Evolutionary conservation across 35 echinoderm and acorn worm genomes (phyloP).

Genomic region (Eucidaris tribuloides): DNA sequence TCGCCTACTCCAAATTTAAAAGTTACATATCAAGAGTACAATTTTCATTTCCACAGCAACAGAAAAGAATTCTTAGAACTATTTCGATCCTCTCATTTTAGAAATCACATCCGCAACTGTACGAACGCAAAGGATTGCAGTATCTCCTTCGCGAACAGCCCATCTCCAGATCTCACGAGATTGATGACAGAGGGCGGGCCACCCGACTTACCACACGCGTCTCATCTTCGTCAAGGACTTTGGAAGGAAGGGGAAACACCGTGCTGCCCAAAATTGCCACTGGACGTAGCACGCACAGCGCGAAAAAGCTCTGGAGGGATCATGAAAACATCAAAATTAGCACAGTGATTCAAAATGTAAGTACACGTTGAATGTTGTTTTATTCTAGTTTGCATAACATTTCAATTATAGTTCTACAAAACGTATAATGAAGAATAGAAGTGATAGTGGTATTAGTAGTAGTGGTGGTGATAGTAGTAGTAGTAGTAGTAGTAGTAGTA

Average conservation of each 20-base stretch:
- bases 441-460: too few species aligned
- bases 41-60: too few species aligned
- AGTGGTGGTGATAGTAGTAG: too few species aligned
- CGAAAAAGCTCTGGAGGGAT: constrained; percentile 14
- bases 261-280: constrained; percentile 11
- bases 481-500: too few species aligned
- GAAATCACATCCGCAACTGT: not conserved
- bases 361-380: too few species aligned
- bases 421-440: too few species aligned
- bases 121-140: constrained; percentile 1
- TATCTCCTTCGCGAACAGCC: not conserved
- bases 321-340: constrained; percentile 1
- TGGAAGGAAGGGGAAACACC: not conserved
- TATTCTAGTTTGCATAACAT: too few species aligned
- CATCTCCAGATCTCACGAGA: too few species aligned
- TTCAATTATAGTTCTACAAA: too few species aligned
- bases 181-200: not conserved
- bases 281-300: not conserved
- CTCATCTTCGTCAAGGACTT: not conserved
- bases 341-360: not conserved
- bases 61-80: too few species aligned
- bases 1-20: too few species aligned
- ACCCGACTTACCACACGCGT: not conserved
- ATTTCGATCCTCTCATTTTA: not conserved
- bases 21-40: too few species aligned